phyloP scores from a whole-genome alignment of 2,113 vertebrate species.

The Entelurus aequoreus region DNA sequence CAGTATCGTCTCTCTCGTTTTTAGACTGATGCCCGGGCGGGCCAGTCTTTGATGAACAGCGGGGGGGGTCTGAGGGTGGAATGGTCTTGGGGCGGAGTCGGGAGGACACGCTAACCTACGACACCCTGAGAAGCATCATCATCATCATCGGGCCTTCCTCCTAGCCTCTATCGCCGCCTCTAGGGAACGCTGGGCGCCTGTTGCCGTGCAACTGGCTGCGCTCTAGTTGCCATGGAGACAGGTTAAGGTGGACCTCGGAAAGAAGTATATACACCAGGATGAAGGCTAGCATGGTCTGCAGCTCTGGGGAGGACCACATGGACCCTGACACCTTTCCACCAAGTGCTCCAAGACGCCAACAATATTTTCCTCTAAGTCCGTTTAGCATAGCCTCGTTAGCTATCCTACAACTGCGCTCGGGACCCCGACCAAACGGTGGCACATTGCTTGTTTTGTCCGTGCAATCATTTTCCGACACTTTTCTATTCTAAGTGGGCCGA shows the following conservation, averaged over 20 bases:
- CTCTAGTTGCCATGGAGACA: slow-evolving; percentile 72
- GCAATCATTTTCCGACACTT: too few species aligned
- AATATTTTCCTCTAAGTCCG: too few species aligned
- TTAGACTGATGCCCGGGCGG: slow-evolving; percentile 61
- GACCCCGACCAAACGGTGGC: too few species aligned
- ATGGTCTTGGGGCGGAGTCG: slow-evolving; percentile 73
- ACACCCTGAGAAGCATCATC: slow-evolving; percentile 74
- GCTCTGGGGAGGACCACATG: slow-evolving; percentile 51
- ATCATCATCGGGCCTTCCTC: slow-evolving; percentile 37
- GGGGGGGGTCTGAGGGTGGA: slow-evolving; percentile 49
- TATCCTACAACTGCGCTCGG: too few species aligned
- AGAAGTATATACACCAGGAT: slow-evolving; percentile 64
- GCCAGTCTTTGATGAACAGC: slow-evolving; percentile 54
- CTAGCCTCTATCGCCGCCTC: slow-evolving; percentile 55
- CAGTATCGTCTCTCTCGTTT: slow-evolving; percentile 53
- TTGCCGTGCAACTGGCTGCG: slow-evolving; percentile 72
- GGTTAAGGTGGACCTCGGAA: slow-evolving; percentile 73
- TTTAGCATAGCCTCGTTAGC: too few species aligned
- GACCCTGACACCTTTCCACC: slow-evolving; percentile 1
- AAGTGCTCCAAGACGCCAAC: neutral
- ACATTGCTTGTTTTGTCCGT: too few species aligned
- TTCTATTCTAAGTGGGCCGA: too few species aligned
- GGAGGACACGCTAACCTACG: slow-evolving; percentile 60
- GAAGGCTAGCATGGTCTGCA: slow-evolving; percentile 54
- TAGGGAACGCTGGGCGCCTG: slow-evolving; percentile 51